Base-by-base conservation (phyloP, 2,888 invertebrate genomes). In the Volucella bombylans region DNA sequence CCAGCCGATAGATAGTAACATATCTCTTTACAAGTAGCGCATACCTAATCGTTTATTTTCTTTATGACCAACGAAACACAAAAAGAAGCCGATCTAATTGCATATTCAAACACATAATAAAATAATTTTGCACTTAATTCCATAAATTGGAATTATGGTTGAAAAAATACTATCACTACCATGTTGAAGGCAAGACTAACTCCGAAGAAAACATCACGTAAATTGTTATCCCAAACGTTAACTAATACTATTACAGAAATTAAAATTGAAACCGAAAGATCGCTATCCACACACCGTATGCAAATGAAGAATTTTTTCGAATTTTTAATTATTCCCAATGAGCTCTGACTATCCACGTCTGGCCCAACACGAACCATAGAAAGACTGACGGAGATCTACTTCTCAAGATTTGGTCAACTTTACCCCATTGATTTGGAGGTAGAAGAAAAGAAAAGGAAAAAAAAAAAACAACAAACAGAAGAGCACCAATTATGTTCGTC, bases 81-180 rank as follows among this genome's bases (percentile, higher is more conserved):
- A 80, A 72, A 79, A 69, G 74, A 69, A 65, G 80, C 79, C 79
- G 74, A 68, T 71, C 69, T 79, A 83, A 83, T 83, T 54, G 74
- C 83, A 74, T 80, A 79, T 83, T 80, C 74, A 83, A 79, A 80
- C 83, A 80, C 83, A 74, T 83, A 83, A 83, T 83, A 83, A 83
- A 80, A 83, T 80, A 83, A 80, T 83, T 79, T 80, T 83, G 80
- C 83, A 83, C 80, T 83, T 83, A 83, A 83, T 83, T 83, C 74
- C 69, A 83, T 83, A 80, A 83, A 83, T 83, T 80, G 67, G 78
- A 71, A 65, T 71, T 43, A 67, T 31, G 31, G 73, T 4, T 62
- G 45, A 14, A 55, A 64, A 65, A 64, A 68, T 45, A 47, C 65
- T 54, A 55, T 18, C 57, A 41, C 18, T 49, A 64, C 31, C 14